These are phyloP conservation scores for Bergia sp. DNA, from an alignment of 92 coral and sea anemone genomes.

Conservation along the genomic window DNA sequence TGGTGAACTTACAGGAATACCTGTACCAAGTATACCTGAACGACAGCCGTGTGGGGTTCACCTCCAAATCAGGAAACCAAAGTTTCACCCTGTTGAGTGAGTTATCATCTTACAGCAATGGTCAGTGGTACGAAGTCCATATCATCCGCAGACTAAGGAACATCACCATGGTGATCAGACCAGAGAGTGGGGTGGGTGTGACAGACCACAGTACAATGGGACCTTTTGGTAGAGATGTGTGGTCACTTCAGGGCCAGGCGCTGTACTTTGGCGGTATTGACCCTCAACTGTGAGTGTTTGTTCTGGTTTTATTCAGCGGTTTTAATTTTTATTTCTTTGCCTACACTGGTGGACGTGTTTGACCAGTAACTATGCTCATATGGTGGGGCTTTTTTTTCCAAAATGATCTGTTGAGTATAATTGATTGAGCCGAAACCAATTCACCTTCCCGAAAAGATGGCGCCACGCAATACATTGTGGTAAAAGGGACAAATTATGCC, in stretches of 20 bases:
- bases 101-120: conserved; percentile 75
- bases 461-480: too few relatives aligned
- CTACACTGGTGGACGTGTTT: too few relatives aligned
- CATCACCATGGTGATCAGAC: conserved; percentile 74
- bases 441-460: too few relatives aligned
- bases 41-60: conserved; percentile 77
- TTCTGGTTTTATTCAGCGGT: too few relatives aligned
- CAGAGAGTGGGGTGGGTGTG: conserved; percentile 59
- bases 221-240: conserved; percentile 44
- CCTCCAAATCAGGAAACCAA: conserved; percentile 59
- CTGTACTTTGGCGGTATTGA: conserved; percentile 87
- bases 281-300: conserved; percentile 69
- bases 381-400: too few relatives aligned
- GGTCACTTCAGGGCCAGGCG: conserved; percentile 62
- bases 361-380: too few relatives aligned
- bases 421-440: too few relatives aligned
- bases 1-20: conserved; percentile 59
- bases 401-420: too few relatives aligned
- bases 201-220: conserved; percentile 54
- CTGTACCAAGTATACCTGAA: conserved; percentile 77
- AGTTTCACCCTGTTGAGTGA: conserved; percentile 57
- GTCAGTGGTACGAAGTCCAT: conserved; percentile 88
- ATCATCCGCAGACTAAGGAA: conserved; percentile 83
- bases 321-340: too few relatives aligned
- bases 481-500: too few relatives aligned